Evolutionary conservation across 2,888 invertebrate species (phyloP), one percentile per base, ranked within the genome.

Genomic region (Elmis aenea): DNA sequence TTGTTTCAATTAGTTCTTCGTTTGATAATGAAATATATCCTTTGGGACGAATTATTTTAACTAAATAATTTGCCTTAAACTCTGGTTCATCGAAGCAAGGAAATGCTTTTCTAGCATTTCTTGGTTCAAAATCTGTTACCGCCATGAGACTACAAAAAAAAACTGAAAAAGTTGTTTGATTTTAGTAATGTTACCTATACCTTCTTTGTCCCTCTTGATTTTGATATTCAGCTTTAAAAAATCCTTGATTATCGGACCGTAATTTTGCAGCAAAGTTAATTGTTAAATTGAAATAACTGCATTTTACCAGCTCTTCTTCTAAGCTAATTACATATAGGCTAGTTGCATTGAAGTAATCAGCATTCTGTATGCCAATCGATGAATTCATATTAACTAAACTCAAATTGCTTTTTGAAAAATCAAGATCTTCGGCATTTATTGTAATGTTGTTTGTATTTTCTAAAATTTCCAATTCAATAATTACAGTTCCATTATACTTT

Each of bases 41-140:
- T 5, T 14, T 11, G 5, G 29, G 21, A 22, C 41, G 55, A 28
- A 66, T 61, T 35, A 71, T 63, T 0, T 62, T 66, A 22, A 74
- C 68, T 0, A 55, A 55, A 5, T 71, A 65, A 0, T 45, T 54
- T 0, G 70, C 54, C 2, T 55, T 42, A 32, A 62, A 60, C 0
- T 63, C 62, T 0, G 69, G 78, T 42, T 81, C 81, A 52, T 86
- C 86, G 52, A 85, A 85, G 50, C 83, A 80, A n/a, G 86, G 86
- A 59, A 86, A 85, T 0, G 80, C 85, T 45, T 68, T 69, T 9
- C 83, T 74, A 0, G 81, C 81, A 38, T 79, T 68, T 2, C 76
- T 73, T 1, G 79, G 71, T 62, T 81, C 73, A 55, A 83, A 80
- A 52, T 83, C 81, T 1, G 83, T 83, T 0, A 79, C 68, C 1